phyloP scores from a whole-genome alignment of 2,888 invertebrate species.

The Rhagium mordax region DNA sequence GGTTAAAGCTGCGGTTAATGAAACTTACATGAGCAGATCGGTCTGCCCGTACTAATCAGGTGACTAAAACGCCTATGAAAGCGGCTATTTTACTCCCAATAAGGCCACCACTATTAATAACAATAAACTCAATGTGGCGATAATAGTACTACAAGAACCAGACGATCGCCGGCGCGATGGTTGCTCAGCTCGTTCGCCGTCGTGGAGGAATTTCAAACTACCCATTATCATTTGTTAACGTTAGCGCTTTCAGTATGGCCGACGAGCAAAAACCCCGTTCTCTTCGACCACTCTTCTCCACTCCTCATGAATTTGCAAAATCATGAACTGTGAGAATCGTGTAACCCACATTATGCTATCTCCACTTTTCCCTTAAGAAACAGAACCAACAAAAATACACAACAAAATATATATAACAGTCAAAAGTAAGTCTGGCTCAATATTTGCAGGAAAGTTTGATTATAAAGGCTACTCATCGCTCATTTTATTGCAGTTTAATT shows the following conservation, averaged over 20 bases:
- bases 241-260: slow-evolving; percentile 59
- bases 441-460: no score
- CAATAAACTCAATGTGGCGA: slow-evolving; percentile 71
- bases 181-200: slow-evolving; percentile 48
- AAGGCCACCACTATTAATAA: slow-evolving; percentile 70
- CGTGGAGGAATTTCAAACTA: slow-evolving; percentile 68
- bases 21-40: slow-evolving; percentile 65
- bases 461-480: no score
- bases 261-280: slow-evolving; percentile 54
- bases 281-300: slow-evolving; percentile 36
- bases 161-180: slow-evolving; percentile 58
- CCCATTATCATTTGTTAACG: slow-evolving; percentile 70
- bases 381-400: neutral
- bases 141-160: slow-evolving; percentile 69
- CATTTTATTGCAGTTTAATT: no score
- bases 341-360: slow-evolving; percentile 12
- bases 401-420: neutral
- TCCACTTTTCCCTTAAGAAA: neutral
- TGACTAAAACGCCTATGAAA: slow-evolving; percentile 68
- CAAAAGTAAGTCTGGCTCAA: no score
- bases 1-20: slow-evolving; percentile 60
- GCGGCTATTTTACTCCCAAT: slow-evolving; percentile 67
- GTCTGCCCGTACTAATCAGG: slow-evolving; percentile 67
- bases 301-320: slow-evolving; percentile 45
- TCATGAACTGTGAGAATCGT: slow-evolving; percentile 26